Base-by-base conservation (phyloP, 2,113 vertebrate species). In the Cacatua alba region DNA sequence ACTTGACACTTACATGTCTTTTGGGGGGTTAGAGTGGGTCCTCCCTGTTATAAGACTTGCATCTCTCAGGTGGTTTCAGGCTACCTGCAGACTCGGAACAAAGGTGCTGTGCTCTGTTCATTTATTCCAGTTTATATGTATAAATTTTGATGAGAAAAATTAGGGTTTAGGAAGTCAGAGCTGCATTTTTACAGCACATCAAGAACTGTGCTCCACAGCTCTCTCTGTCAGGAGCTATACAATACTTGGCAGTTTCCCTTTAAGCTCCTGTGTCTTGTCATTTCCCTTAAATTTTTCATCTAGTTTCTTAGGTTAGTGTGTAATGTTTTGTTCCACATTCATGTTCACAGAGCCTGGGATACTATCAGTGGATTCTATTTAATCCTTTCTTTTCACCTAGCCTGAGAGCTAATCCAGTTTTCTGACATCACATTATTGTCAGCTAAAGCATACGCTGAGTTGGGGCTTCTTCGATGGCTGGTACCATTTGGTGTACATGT, bases 321-420 rank as follows among this genome's bases (percentile, higher is more conserved):
- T 29, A 72, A 44, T 6, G 13, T 49, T 83, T 86, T 95, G 29
- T 64, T 94, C 44, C 24, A 65, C 9, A 1, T 76, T 82, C 14
- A 8, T 33, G 37, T 60, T 88, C 2, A 3, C 37, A 80, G 37
- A 90, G 33, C 37, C 33, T 91, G 39, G 31, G 82, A 64, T 74
- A 46, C 25, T 72, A 62, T 49, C 44, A n/a, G 37, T 80, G 78
- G 41, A 65, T 87, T 95, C 90, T 2, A n/a, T 82, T 82, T 87
- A 96, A 82, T 93, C 62, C 67, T 78, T 71, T n/a, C 39, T 91
- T 95, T 94, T 94, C 37, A 43, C 57, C 62, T 41, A 79, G 31
- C 31, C 28, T 48, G 59, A 82, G 63, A 72, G 31, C 31, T 57
- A 69, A 82, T 89, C 63, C 82, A 44, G 21, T 29, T 64, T 94